Evolutionary conservation across 2,797 vertebrate genomes (phyloP).

Genomic region (Psittacula echo): DNA sequence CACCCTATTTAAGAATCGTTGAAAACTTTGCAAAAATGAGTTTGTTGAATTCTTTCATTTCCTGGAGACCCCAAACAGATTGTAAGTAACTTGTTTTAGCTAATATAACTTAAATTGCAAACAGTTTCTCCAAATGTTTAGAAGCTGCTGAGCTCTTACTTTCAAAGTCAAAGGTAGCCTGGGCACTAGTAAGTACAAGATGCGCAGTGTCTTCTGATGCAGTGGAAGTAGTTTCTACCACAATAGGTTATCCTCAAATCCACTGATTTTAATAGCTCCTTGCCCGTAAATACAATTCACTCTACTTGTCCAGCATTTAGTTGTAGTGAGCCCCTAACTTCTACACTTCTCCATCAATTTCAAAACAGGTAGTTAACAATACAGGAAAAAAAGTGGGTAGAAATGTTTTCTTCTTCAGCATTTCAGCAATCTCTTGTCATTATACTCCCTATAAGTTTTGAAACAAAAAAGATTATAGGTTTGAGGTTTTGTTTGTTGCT

Average conservation of each 20-base stretch:
- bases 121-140: background rate
- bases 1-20: background rate
- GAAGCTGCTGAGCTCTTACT: background rate
- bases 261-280: background rate
- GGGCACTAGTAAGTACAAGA: background rate
- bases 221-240: background rate
- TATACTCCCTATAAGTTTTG: fast-evolving
- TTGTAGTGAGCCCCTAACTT: background rate
- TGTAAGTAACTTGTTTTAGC: background rate
- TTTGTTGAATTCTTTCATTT: background rate
- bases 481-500: background rate
- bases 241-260: background rate
- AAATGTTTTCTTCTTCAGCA: background rate
- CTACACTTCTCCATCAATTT: background rate
- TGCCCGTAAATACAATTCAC: background rate
- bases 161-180: background rate
- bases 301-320: background rate
- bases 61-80: background rate
- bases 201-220: background rate
- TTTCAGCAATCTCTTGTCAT: background rate
- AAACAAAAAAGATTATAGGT: background rate
- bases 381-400: background rate
- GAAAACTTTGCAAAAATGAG: background rate
- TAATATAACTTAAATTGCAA: background rate
- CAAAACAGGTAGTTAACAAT: background rate